Evolutionary conservation across 2,888 invertebrate genomes (phyloP), one percentile per base, ranked within the genome.

Genomic region (Apamea anceps): DNA sequence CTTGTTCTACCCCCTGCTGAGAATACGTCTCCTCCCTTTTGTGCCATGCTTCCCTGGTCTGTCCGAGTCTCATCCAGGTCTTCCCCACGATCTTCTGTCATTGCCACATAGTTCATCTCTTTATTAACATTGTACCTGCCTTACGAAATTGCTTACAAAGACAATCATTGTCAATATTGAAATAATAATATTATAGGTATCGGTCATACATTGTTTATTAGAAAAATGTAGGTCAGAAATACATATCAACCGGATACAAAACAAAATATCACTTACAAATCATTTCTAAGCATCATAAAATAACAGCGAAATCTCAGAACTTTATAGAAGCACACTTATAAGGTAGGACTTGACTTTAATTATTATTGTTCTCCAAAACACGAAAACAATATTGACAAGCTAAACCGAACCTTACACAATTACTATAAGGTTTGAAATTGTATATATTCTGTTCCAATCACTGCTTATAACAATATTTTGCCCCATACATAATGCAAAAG

Each of bases 401-500:
- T 37, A 82, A 88, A 82, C 60, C 8, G 51, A 75, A 78, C 79
- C 82, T 79, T 84, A 60, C 3, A 0, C 0, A 12, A 18, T 12
- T 13, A 8, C 12, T 25, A 79, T 32, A 89, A 80, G 72, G 82
- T 72, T 62, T 2, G n/a, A 48, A 80, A 78, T 72, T 13, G 48
- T 67, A 28, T 62, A 70, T 74, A 75, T 72, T 66, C 54, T 25
- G 0, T 15, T 42, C 75, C 84, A 83, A 89, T 82, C 82, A 85
- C 82, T 85, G 79, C 87, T 89, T 86, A 85, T 77, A 76, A 78
- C 82, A 86, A 80, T 86, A 84, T 89, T 88, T 88, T 81, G 72
- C 82, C 72, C 87, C 83, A 90, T 89, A 87, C 90, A 90, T 90
- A 88, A 90, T 90, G 90, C 90, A 90, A 73, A 25, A 84, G 85